These are phyloP conservation scores for Plectropomus leopardus DNA, from an alignment of 2,113 vertebrate genomes.

Conservation along the genomic window DNA sequence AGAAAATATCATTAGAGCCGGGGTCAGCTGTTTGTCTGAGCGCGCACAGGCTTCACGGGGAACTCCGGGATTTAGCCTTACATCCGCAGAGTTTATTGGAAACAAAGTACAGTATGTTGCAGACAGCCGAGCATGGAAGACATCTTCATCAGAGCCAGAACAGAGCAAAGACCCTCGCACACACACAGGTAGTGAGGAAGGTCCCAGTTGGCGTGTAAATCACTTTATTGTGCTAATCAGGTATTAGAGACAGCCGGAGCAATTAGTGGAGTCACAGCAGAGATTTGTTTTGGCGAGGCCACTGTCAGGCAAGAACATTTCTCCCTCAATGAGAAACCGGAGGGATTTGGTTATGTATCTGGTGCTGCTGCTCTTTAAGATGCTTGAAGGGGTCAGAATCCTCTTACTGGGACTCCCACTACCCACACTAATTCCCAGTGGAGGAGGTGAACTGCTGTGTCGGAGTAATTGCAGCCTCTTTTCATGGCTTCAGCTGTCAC, in stretches of 20 bases:
- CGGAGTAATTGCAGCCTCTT: background rate
- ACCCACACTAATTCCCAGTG: constrained; percentile 21
- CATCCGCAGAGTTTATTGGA: background rate
- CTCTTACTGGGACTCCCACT: constrained; percentile 47
- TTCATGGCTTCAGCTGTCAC: background rate
- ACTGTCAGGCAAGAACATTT: constrained; percentile 11
- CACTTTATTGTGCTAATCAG: constrained; percentile 61
- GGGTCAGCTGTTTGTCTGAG: constrained; percentile 31
- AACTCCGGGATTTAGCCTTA: constrained; percentile 1
- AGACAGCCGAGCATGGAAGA: background rate
- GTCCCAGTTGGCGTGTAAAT: constrained; percentile 45
- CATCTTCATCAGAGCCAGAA: constrained; percentile 8
- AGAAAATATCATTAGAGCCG: constrained; percentile 59
- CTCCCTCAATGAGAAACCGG: constrained; percentile 33
- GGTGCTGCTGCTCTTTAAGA: constrained; percentile 24
- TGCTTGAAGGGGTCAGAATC: constrained; percentile 57
- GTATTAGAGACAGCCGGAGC: constrained; percentile 45
- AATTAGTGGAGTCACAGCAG: constrained; percentile 58
- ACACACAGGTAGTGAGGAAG: constrained; percentile 13
- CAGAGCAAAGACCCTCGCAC: constrained; percentile 19
- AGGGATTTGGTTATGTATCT: constrained; percentile 51
- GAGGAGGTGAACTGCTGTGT: background rate
- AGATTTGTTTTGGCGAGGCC: constrained; percentile 41
- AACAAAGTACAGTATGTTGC: constrained; percentile 1
- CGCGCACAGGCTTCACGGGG: background rate